phyloP scores from a whole-genome alignment of 1,140 invertebrate species.

The Drosophila varians region DNA sequence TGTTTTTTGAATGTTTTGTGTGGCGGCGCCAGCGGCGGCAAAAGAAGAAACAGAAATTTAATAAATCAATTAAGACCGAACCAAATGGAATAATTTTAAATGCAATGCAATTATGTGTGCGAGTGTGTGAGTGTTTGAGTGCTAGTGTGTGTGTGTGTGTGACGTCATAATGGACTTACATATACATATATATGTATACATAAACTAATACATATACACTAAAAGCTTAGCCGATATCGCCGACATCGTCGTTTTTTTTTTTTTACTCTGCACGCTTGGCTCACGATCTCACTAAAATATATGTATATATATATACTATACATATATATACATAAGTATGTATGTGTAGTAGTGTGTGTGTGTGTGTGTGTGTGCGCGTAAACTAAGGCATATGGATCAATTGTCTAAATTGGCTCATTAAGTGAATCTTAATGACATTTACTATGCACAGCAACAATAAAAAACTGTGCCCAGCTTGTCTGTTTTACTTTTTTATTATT shows the following conservation, averaged over 20 bases:
- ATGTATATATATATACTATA: background rate
- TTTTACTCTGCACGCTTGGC: slow-evolving; percentile 11
- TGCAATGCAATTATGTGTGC: slow-evolving; percentile 42
- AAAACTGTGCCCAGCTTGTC: slow-evolving; percentile 20
- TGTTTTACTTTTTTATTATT: slow-evolving; percentile 22
- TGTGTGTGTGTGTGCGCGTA: slow-evolving; percentile 54
- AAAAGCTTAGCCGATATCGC: slow-evolving; percentile 6
- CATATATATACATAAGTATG: slow-evolving; percentile 24
- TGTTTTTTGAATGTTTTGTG: slow-evolving; percentile 38
- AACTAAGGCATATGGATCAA: slow-evolving; percentile 81
- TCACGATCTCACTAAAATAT: slow-evolving; percentile 1
- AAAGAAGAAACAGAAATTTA: slow-evolving; percentile 19
- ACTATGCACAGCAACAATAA: slow-evolving; percentile 63
- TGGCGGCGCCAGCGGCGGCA: slow-evolving; percentile 20
- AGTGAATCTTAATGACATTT: slow-evolving; percentile 81
- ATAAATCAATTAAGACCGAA: slow-evolving; percentile 40
- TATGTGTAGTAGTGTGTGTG: slow-evolving; percentile 5
- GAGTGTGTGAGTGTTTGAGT: background rate
- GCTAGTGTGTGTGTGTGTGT: slow-evolving; percentile 22
- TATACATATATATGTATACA: background rate
- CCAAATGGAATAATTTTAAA: slow-evolving; percentile 28
- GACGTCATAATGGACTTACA: slow-evolving; percentile 34
- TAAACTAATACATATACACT: background rate
- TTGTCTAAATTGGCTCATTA: slow-evolving; percentile 81
- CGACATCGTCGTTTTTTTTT: background rate